These are phyloP conservation scores for Phoebastria nigripes DNA, from an alignment of 2,797 vertebrate genomes.

Conservation along the genomic window DNA sequence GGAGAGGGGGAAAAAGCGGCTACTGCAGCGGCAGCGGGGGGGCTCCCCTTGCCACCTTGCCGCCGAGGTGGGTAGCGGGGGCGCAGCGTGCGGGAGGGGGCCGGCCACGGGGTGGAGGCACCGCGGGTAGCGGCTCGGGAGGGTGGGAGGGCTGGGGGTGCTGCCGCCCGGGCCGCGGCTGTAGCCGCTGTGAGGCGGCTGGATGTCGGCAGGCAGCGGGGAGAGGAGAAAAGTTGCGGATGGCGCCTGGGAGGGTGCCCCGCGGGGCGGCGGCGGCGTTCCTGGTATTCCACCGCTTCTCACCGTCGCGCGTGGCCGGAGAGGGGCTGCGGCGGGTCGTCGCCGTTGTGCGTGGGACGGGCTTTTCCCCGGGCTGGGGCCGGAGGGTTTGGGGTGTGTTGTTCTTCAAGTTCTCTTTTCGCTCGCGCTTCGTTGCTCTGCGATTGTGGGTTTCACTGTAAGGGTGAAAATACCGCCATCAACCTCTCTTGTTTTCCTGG, in stretches of 20 bases:
- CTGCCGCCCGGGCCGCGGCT: background rate
- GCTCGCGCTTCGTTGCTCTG: background rate
- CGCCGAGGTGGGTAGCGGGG: background rate
- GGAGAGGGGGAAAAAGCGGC: background rate
- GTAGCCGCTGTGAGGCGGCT: background rate
- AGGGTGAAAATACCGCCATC: background rate
- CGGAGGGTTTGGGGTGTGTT: background rate
- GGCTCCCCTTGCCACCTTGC: background rate
- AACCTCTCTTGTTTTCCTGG: background rate
- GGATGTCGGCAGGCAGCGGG: background rate
- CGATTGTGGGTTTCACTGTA: background rate
- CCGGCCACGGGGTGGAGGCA: background rate
- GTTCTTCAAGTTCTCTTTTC: background rate
- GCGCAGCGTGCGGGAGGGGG: background rate
- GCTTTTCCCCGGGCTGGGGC: background rate
- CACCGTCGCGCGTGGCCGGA: background rate
- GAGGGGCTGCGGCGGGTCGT: background rate
- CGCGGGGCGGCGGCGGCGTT: background rate
- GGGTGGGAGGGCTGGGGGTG: background rate
- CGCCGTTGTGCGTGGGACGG: background rate
- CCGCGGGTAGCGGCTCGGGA: background rate
- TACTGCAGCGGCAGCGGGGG: background rate
- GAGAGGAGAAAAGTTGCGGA: slow-evolving; percentile 9
- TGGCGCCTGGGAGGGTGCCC: background rate
- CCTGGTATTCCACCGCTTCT: background rate